phyloP scores from a whole-genome alignment of 2,797 vertebrate species.

The Petrocephalus sullivani region DNA sequence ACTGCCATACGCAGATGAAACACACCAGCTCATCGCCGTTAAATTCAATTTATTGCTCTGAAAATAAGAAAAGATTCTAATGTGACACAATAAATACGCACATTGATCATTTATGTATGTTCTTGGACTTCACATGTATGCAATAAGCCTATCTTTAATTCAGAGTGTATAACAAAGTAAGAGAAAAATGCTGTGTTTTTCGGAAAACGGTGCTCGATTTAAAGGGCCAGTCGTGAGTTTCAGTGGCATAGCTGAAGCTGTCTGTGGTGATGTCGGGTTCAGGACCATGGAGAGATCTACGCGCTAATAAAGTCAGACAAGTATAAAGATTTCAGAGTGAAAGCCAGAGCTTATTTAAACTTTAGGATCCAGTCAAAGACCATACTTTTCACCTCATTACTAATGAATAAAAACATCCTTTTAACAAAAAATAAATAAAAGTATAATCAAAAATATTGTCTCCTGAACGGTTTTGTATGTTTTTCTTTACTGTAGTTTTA shows the following conservation, averaged over 20 bases:
- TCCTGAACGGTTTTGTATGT: background rate
- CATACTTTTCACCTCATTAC: background rate
- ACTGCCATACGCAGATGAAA: background rate
- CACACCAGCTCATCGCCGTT: background rate
- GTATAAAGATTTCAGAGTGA: background rate
- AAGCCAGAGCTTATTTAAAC: background rate
- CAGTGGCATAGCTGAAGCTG: background rate
- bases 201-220: background rate
- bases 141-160: background rate
- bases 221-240: background rate
- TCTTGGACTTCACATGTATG: background rate
- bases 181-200: background rate
- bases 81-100: background rate
- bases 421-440: too few species aligned
- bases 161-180: background rate
- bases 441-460: background rate
- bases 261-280: background rate
- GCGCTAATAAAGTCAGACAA: background rate
- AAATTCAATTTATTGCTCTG: background rate
- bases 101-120: background rate
- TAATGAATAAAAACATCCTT: background rate
- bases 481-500: background rate
- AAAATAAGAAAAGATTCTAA: background rate
- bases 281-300: background rate
- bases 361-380: background rate